These are phyloP conservation scores for Catostylus mosaicus DNA, from an alignment of 30 jellyfish, hydroid and myxozoan genomes.

Conservation along the genomic window DNA sequence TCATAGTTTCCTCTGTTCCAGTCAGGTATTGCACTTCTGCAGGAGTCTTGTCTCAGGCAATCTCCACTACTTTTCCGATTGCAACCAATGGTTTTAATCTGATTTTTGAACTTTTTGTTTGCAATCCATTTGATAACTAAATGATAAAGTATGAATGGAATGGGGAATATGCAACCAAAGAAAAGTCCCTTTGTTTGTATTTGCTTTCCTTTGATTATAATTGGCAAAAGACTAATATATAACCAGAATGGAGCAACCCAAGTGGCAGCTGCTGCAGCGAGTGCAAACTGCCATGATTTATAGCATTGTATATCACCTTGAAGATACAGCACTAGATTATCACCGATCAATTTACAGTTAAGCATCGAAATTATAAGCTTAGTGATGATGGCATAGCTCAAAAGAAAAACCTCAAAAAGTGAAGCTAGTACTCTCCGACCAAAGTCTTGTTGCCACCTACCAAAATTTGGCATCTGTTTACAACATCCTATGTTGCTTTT, in stretches of 20 bases:
- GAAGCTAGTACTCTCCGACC: constrained; percentile 1
- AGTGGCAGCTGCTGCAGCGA: neutral
- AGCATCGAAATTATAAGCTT: constrained; percentile 12
- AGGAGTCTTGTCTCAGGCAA: neutral
- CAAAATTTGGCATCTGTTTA: neutral
- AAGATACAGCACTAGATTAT: constrained; percentile 1
- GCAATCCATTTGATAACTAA: neutral
- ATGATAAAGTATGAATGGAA: neutral
- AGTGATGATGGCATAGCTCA: constrained; percentile 26
- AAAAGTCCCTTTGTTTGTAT: neutral
- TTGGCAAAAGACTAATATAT: neutral
- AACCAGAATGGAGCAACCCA: constrained; percentile 43
- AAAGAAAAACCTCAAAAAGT: constrained; percentile 18
- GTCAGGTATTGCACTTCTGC: neutral
- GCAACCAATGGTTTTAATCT: neutral
- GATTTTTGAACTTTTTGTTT: neutral
- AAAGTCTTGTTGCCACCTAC: neutral
- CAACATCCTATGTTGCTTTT: neutral
- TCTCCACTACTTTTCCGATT: neutral
- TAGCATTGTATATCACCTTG: constrained; percentile 36
- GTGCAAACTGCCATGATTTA: constrained; percentile 32
- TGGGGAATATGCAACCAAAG: constrained; percentile 23
- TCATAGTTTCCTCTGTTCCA: neutral
- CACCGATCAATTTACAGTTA: constrained; percentile 9
- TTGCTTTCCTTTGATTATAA: neutral